Base-by-base conservation (phyloP, 1,140 invertebrate species). In the Drosophila miranda region DNA sequence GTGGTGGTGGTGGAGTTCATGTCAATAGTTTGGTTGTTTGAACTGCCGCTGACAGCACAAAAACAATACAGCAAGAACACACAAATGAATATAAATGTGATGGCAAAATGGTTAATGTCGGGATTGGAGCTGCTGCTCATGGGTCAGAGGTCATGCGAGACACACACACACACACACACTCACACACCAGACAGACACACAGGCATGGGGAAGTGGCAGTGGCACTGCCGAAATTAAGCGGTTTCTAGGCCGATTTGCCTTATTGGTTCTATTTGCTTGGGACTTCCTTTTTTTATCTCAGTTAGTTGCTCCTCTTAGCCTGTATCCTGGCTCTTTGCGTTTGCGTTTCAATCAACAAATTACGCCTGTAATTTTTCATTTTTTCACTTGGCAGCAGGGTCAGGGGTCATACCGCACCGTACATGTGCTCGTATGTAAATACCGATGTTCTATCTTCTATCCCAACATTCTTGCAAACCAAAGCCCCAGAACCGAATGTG, bases 71-170 rank as follows among this genome's bases (percentile, higher is more conserved):
- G 42, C 38, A 42, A 11, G 34, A 5, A 11, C 34, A 13, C 21
- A 52, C 63, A 68, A 68, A 68, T 68, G 66, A 26, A 68, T 56
- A 68, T 56, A 68, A 68, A 68, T 68, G 64, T 63, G 50, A 46
- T 55, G 50, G 34, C 50, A 44, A 55, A 68, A 68, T 68, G 64
- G 62, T 49, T 68, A 68, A 68, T 68, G 64, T 44, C 21, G 11
- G 11, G 11, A 38, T 38, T 42, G 49, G 21, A 26, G 26, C 51
- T 14, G 16, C 19, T 53, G 41, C 14, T 30, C 21, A 42, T 42
- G 63, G 66, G 50, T 56, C 62, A 68, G 53, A 28, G 62, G 62
- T 68, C 66, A 49, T 54, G 43, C 46, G 42, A 66, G 43, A 66
- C 41, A 54, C 28, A 26, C 14, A 16, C 58, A 61, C 9, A 43